These are phyloP conservation scores for Mionectes olivaceus DNA, from an alignment of 2,797 vertebrate genomes.

Conservation along the genomic window DNA sequence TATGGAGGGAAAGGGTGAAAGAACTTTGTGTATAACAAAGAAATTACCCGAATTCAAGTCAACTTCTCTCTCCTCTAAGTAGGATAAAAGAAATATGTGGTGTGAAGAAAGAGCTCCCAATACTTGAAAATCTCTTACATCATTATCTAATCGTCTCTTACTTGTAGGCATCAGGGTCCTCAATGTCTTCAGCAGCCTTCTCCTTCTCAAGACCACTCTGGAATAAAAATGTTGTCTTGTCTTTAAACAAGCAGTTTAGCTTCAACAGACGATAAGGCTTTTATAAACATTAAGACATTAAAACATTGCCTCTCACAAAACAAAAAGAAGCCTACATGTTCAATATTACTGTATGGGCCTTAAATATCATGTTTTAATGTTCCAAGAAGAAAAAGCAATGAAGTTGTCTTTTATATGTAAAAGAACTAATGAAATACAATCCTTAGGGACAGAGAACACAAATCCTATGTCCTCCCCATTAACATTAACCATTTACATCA, in stretches of 20 bases:
- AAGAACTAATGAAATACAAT: background rate
- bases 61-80: background rate
- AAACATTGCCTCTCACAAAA: background rate
- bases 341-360: background rate
- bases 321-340: background rate
- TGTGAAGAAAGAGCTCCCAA: background rate
- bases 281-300: background rate
- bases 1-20: background rate
- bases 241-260: slow-evolving; percentile 10
- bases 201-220: slow-evolving; percentile 84
- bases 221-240: background rate
- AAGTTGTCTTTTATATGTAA: background rate
- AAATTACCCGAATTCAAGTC: background rate
- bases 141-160: slow-evolving; percentile 59
- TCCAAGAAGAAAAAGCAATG: background rate
- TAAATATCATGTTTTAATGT: background rate
- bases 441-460: background rate
- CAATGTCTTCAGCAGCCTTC: slow-evolving; percentile 83
- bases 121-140: background rate
- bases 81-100: background rate
- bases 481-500: background rate
- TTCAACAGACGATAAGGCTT: background rate
- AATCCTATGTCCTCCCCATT: background rate
- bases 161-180: slow-evolving; percentile 88
- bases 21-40: background rate